Conservation (phyloP, 2,888 invertebrate species). For the Yponomeuta cagnagella region DNA sequence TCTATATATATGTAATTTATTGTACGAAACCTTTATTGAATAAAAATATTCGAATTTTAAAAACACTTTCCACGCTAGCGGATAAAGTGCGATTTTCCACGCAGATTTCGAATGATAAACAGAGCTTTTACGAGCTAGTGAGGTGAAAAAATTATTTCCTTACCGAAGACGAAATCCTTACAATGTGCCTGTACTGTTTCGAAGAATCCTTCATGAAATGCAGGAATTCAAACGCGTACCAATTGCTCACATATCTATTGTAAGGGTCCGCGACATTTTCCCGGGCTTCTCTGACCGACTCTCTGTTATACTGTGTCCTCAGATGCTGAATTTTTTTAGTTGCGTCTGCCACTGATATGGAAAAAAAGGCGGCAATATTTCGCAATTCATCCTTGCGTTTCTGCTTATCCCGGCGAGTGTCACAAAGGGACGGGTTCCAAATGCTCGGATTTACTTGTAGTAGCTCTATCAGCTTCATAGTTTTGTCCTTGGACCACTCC, state of each 20-base stretch:
- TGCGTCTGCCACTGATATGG: conserved; percentile 59
- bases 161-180: conserved; percentile 34
- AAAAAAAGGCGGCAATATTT: conserved; percentile 52
- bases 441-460: conserved; percentile 58
- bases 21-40: too few relatives aligned
- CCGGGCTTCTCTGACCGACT: conserved; percentile 71
- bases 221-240: conserved; percentile 76
- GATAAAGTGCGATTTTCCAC: too few relatives aligned
- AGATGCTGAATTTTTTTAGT: conserved; percentile 78
- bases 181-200: conserved; percentile 58
- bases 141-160: conserved; percentile 26
- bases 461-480: conserved; percentile 61
- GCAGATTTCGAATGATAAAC: too few relatives aligned
- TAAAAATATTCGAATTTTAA: too few relatives aligned
- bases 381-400: conserved; percentile 62
- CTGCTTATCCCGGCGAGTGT: conserved; percentile 61
- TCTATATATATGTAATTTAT: too few relatives aligned
- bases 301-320: conserved; percentile 77
- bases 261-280: conserved; percentile 67
- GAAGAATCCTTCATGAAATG: conserved; percentile 76
- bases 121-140: too few relatives aligned
- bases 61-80: too few relatives aligned
- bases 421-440: conserved; percentile 63
- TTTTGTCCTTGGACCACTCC: conserved; percentile 71
- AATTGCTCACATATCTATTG: conserved; percentile 68